Base-by-base conservation (phyloP, 2,113 vertebrate genomes). In the Columbina picui region DNA sequence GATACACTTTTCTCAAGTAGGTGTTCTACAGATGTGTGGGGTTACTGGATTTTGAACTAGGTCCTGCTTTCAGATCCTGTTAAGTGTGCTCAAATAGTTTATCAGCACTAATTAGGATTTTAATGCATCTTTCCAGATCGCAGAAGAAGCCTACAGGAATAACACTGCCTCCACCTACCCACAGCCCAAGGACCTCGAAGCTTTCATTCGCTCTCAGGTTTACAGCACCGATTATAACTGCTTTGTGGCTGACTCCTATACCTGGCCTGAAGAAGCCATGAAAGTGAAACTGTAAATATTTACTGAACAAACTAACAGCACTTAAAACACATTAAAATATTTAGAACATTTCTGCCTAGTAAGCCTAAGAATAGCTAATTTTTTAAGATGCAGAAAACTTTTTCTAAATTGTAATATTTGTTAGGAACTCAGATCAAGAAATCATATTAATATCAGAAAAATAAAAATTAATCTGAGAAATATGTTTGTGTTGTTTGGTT, bases 181-280 rank as follows among this genome's bases (percentile, higher is more conserved):
- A 16, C 99, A 99, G 95, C 99, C 99, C 10, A 93, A 96, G 59
- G 97, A 99, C 98, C 99, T 99, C 81, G 98, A 98, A 81, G 98
- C 97, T 3, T 98, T 99, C 53, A 93, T 99, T 87, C 95, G 89
- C 76, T 98, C 99, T 7, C 98, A 99, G 55, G 91, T 98, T 91
- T 99, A 99, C 68, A 98, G 93, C 55, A 98, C 98, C 0, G 98
- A 99, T 36, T 99, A 99, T 38, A 98, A 98, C 20, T 97, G 98
- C 87, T 98, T 99, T 73, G 91, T 97, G 36, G 97, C 98, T 36
- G 99, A 99, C 92, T 98, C 98, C 23, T 99, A 99, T 49, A 50
- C 96, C 85, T 99, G 99, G 99, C 99, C 99, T 6, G 96, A 98
- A 74, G 98, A 99, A 67, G 98, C 98, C 77, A 98, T 98, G 98